Percentiles rank a stretch among this genome's conserved stretches.
Evolutionary conservation across 2,888 invertebrate species (phyloP).

Genomic region (Acheta domesticus): DNA sequence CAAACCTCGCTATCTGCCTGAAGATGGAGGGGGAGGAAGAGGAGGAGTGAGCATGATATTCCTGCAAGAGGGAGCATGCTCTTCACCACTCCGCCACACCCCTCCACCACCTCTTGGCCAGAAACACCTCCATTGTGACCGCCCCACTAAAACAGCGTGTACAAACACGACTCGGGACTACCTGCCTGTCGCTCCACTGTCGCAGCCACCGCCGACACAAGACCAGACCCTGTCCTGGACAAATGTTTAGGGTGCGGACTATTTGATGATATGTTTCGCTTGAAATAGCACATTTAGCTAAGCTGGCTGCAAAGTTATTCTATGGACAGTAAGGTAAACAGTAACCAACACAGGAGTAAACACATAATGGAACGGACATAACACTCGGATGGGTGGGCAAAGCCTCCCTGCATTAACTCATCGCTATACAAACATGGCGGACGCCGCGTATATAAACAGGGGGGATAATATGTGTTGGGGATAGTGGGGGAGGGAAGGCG

Average conservation of each 20-base stretch:
- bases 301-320: conserved; percentile 10
- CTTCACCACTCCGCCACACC: too few species aligned
- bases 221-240: not conserved
- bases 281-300: conserved; percentile 18
- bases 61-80: too few species aligned
- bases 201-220: too few species aligned
- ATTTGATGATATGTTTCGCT: conserved; percentile 9
- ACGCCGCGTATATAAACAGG: conserved; percentile 6
- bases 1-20: too few species aligned
- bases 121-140: too few species aligned
- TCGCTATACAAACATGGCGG: not conserved
- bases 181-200: too few species aligned
- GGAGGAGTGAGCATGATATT: too few species aligned
- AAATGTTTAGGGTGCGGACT: not conserved
- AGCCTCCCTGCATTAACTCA: conserved; percentile 10
- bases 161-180: too few species aligned
- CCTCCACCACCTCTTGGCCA: too few species aligned
- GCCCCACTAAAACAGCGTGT: too few species aligned
- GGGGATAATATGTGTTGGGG: not conserved
- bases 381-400: conserved; percentile 5
- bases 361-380: conserved; percentile 18
- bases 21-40: too few species aligned
- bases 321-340: conserved; percentile 18
- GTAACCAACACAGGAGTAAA: conserved; percentile 18
- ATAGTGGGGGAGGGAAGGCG: not conserved